Evolutionary conservation across 2,113 vertebrate species (phyloP), one percentile per base, ranked within the genome.

Genomic region (Blennius ocellaris): DNA sequence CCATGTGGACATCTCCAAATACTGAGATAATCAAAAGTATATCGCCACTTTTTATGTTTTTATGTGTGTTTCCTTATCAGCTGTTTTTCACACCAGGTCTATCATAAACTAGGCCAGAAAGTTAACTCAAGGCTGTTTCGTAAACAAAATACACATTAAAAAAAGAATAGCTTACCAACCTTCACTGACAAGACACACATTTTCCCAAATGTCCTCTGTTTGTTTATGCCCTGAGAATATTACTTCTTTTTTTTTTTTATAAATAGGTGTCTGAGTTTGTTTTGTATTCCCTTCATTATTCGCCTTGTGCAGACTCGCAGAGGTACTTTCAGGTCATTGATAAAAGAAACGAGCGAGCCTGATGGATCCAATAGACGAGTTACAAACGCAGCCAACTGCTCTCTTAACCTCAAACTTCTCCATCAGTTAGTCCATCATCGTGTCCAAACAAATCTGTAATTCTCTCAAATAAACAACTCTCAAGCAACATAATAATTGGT

Each of bases 151-250:
- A 30, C 21, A 30, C 2, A 30, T 30, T 30, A 30, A 30, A 30
- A 30, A 30, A 30, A 30, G 2, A 30, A 30, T 30, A 14, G n/a
- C 45, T 48, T 48, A 7, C 45, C 45, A 11, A 30, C n/a, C 8
- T 10, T 17, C 39, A 10, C 15, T 39, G 40, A 47, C 8, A 21
- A 11, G 0, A 11, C 47, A 8, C 11, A 53, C 15, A 45, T 17
- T 40, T 44, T 47, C 61, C 39, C 30, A 36, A 12, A 30, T 21
- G 40, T 41, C 39, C 38, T 36, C 44, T 54, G 5, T 76, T 69
- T 58, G 5, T 76, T 69, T 58, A 65, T 15, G 12, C 51, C 38
- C 17, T 43, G 36, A 54, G 73, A 59, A 58, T 17, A 8, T 10
- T 5, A 51, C 6, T 21, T 16, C 21, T 58, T 10, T 39, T 36